A percentile compares a stretch with the other conserved stretches of the same genome.
These are phyloP conservation scores for Myotis daubentonii DNA, from an alignment of 2,797 vertebrate genomes.

Conservation along the genomic window DNA sequence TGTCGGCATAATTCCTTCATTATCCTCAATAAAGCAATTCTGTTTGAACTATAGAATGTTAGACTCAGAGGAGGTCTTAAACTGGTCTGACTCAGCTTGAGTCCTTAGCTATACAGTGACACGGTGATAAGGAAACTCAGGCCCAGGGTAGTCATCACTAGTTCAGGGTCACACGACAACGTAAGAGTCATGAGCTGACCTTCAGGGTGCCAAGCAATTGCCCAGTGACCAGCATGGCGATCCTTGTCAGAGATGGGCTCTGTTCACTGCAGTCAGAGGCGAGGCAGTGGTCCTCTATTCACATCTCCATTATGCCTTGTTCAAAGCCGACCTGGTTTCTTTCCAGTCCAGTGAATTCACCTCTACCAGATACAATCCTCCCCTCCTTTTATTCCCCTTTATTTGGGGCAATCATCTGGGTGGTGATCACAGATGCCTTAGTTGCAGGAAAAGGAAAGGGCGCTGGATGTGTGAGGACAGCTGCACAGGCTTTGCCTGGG, in stretches of 20 bases:
- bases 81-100: background rate
- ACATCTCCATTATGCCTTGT: background rate
- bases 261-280: background rate
- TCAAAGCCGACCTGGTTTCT: background rate
- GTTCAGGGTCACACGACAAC: background rate
- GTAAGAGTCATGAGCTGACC: background rate
- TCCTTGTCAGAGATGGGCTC: fast-evolving
- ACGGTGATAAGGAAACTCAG: background rate
- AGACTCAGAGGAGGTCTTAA: background rate
- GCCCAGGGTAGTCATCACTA: background rate
- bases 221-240: background rate
- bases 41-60: background rate
- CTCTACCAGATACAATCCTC: conserved; percentile 27
- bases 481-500: conserved; percentile 67
- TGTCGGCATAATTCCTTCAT: background rate
- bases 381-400: background rate
- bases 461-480: conserved; percentile 69
- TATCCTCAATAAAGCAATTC: background rate
- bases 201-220: background rate
- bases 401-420: conserved; percentile 57
- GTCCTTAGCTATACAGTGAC: background rate
- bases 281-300: background rate
- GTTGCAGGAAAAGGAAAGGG: conserved; percentile 25
- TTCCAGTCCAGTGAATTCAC: background rate
- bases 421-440: background rate